Percentiles rank a stretch among this genome's conserved stretches.
Conservation (phyloP, 2,113 vertebrate species). For the Heterotilapia buettikoferi region DNA sequence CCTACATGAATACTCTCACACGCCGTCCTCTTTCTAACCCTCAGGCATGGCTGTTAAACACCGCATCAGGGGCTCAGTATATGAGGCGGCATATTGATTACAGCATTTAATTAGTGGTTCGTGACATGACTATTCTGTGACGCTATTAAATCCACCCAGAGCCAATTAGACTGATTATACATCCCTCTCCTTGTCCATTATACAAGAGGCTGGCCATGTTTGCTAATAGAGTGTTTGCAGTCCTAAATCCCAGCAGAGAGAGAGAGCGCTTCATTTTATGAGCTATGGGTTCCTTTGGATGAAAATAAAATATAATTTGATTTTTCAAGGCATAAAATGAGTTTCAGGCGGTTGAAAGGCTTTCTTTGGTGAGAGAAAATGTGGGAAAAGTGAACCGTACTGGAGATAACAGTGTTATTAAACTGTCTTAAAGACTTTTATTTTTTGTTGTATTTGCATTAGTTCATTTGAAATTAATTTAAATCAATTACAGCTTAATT, state of each 20-base stretch:
- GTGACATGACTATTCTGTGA: slow-evolving; percentile 44
- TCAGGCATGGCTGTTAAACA: neutral
- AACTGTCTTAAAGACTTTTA: neutral
- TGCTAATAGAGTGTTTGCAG: slow-evolving; percentile 10
- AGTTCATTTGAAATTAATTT: neutral
- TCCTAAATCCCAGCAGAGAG: neutral
- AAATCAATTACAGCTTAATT: neutral
- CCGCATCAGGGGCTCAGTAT: slow-evolving; percentile 13
- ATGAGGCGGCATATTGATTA: slow-evolving; percentile 32
- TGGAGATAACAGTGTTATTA: neutral
- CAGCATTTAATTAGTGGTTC: slow-evolving; percentile 43
- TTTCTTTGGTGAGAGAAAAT: neutral
- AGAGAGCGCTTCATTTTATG: neutral
- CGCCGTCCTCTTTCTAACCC: neutral
- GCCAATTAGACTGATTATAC: slow-evolving; percentile 41
- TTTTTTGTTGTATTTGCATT: neutral
- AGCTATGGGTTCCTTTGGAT: neutral
- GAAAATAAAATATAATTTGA: slow-evolving; percentile 1
- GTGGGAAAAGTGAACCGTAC: neutral
- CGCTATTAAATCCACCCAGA: slow-evolving; percentile 30
- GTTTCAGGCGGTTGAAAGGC: neutral
- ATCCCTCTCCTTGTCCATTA: neutral
- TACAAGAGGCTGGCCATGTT: slow-evolving; percentile 11
- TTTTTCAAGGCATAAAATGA: neutral
- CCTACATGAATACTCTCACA: neutral